Conservation (phyloP, 2,113 vertebrate genomes). For the Ammospiza caudacuta region DNA sequence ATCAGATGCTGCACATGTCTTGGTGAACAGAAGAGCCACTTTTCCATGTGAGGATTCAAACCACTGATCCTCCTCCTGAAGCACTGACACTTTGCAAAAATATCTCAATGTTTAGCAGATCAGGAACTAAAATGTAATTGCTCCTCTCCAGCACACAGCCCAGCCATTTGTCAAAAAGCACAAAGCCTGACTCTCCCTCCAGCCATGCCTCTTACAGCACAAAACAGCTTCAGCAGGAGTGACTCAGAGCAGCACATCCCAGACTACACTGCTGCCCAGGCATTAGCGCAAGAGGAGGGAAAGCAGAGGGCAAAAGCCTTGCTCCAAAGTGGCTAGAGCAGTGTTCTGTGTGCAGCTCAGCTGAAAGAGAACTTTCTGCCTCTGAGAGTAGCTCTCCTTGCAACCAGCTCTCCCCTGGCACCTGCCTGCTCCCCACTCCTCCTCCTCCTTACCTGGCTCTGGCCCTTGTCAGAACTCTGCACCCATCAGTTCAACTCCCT, state of each 20-base stretch:
- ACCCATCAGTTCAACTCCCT: not conserved
- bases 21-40: not conserved
- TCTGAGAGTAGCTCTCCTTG: not conserved
- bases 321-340: not conserved
- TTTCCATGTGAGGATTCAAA: not conserved
- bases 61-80: not conserved
- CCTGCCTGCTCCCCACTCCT: not conserved
- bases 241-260: not conserved
- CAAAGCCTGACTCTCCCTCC: not conserved
- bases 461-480: not conserved
- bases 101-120: not conserved
- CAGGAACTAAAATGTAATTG: not conserved
- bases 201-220: not conserved
- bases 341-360: not conserved
- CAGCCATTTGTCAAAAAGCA: not conserved
- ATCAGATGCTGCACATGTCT: not conserved
- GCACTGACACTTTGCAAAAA: not conserved
- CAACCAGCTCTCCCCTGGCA: not conserved
- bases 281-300: not conserved
- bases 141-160: not conserved
- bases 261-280: not conserved
- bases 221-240: not conserved
- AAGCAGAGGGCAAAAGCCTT: not conserved
- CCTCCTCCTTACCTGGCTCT: conserved; percentile 30
- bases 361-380: not conserved